Conservation (phyloP, 2,797 vertebrate species). For the Pogoniulus pusillus region DNA sequence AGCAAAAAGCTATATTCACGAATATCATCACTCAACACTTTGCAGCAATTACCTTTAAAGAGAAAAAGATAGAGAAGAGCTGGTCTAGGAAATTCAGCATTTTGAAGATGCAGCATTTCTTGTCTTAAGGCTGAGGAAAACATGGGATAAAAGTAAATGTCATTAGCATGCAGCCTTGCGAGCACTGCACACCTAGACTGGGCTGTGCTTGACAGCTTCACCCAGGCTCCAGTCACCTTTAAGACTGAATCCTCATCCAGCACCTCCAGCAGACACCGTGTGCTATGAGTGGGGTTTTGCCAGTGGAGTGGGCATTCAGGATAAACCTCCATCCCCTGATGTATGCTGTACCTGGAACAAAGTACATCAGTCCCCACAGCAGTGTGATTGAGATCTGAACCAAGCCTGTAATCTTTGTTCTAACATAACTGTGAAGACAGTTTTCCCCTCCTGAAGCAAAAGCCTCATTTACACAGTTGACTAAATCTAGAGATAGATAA, state of each 20-base stretch:
- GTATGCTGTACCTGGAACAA: neutral
- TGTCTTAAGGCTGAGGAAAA: neutral
- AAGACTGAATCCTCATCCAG: neutral
- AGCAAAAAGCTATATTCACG: slow-evolving; percentile 14
- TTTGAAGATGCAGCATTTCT: slow-evolving; percentile 14
- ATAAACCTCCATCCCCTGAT: neutral
- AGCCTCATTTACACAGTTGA: neutral
- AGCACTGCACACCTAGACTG: neutral
- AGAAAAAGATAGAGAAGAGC: neutral
- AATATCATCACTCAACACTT: slow-evolving; percentile 14
- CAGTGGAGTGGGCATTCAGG: neutral
- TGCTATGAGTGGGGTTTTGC: neutral
- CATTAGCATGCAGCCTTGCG: neutral
- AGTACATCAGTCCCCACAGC: neutral
- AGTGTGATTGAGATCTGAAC: neutral
- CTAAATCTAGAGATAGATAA: neutral
- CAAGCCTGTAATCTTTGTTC: neutral
- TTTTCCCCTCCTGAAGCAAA: neutral
- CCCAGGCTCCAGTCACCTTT: neutral
- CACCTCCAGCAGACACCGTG: neutral
- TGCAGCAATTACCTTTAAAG: slow-evolving; percentile 17
- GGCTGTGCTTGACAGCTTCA: neutral
- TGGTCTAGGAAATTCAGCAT: neutral
- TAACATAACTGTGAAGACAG: neutral
- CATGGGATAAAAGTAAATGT: neutral